Evolutionary conservation across 2,888 invertebrate species (phyloP).

Genomic region (Tachina fera): DNA sequence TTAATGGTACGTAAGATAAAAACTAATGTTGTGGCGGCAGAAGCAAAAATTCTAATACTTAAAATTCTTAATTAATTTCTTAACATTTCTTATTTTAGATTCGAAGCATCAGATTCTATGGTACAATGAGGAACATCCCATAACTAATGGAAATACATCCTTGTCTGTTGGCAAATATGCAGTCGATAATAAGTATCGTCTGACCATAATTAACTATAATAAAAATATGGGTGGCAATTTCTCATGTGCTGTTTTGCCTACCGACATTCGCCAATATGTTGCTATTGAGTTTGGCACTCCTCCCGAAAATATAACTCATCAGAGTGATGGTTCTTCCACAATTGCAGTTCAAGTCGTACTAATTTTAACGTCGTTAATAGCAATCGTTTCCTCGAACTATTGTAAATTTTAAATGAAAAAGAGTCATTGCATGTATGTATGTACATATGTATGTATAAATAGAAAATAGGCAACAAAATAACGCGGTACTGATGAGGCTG

Average conservation of each 20-base stretch:
- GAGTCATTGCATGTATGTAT: not conserved
- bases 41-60: not conserved
- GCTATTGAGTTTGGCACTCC: constrained; percentile 59
- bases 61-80: no score
- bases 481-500: constrained; percentile 50
- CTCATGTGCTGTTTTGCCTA: constrained; percentile 58
- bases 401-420: constrained; percentile 23
- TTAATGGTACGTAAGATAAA: constrained; percentile 58
- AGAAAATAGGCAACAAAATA: constrained; percentile 13
- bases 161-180: constrained; percentile 53
- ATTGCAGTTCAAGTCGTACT: constrained; percentile 18
- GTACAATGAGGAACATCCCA: constrained; percentile 58
- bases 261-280: constrained; percentile 54
- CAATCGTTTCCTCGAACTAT: constrained; percentile 46
- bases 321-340: constrained; percentile 13
- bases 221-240: constrained; percentile 54
- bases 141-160: constrained; percentile 64
- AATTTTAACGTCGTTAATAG: constrained; percentile 29
- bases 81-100: constrained; percentile 32
- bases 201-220: constrained; percentile 62
- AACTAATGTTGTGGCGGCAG: not conserved
- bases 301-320: constrained; percentile 61
- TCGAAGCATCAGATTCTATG: constrained; percentile 58
- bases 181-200: constrained; percentile 57
- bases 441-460: not conserved